Percentiles rank a stretch among this genome's conserved stretches.
phyloP scores from a whole-genome alignment of 2,888 invertebrate species.

The Toxonevra muliebris region DNA sequence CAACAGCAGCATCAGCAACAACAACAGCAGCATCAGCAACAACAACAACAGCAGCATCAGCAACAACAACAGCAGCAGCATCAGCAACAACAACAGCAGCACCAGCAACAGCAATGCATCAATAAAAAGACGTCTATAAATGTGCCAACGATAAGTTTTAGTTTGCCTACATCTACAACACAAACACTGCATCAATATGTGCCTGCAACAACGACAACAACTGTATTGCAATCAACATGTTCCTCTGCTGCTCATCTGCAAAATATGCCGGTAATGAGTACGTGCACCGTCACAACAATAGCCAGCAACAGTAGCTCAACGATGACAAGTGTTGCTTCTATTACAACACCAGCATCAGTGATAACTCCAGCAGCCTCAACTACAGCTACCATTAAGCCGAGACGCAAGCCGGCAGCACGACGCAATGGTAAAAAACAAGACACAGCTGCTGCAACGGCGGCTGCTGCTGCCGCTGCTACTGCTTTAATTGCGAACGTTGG shows the following conservation, averaged over 20 bases:
- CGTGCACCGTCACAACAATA: slow-evolving; percentile 36
- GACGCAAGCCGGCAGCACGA: slow-evolving; percentile 61
- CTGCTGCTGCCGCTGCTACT: slow-evolving; percentile 15
- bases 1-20: slow-evolving; percentile 40
- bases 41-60: slow-evolving; percentile 53
- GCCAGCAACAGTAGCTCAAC: slow-evolving; percentile 30
- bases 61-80: slow-evolving; percentile 30
- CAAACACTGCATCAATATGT: slow-evolving; percentile 13
- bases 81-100: slow-evolving; percentile 35
- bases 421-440: slow-evolving; percentile 62
- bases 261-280: slow-evolving; percentile 19
- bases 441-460: slow-evolving; percentile 28
- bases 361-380: slow-evolving; percentile 45
- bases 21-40: slow-evolving; percentile 42
- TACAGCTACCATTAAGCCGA: slow-evolving; percentile 60
- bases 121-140: slow-evolving; percentile 1
- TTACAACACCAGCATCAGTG: slow-evolving; percentile 1
- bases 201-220: slow-evolving; percentile 42
- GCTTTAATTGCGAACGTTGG: slow-evolving; percentile 16
- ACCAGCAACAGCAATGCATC: slow-evolving; percentile 28
- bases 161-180: slow-evolving; percentile 14
- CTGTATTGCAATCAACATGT: slow-evolving; percentile 39
- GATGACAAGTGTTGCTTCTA: not conserved
- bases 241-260: slow-evolving; percentile 30
- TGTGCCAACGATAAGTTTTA: slow-evolving; percentile 31